A percentile compares a stretch with the other conserved stretches of the same genome.
phyloP scores from a whole-genome alignment of 2,113 vertebrate genomes.

The Phalacrocorax carbo region DNA sequence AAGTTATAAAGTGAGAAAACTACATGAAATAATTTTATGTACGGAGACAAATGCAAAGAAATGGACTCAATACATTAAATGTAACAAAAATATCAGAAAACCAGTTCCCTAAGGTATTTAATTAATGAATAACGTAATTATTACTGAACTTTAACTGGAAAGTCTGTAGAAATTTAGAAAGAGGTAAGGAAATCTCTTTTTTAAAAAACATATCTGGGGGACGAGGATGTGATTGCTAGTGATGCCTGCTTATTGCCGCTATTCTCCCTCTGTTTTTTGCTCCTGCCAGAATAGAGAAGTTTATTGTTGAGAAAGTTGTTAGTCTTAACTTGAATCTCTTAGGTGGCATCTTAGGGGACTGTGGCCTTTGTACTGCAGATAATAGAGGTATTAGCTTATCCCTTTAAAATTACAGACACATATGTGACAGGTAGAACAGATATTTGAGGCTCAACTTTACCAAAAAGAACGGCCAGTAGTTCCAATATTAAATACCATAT shows the following conservation, averaged over 20 bases:
- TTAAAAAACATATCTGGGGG: background rate
- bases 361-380: background rate
- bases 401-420: background rate
- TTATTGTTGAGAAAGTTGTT: slow-evolving; percentile 45
- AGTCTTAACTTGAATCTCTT: slow-evolving; percentile 34
- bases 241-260: background rate
- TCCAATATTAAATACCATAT: background rate
- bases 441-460: background rate
- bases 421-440: background rate
- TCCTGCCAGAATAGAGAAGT: slow-evolving; percentile 47
- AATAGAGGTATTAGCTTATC: background rate
- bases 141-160: slow-evolving; percentile 60
- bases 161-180: slow-evolving; percentile 31
- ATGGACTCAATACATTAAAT: slow-evolving; percentile 34
- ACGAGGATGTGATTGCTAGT: slow-evolving; percentile 30
- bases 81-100: slow-evolving; percentile 27
- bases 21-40: slow-evolving; percentile 44
- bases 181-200: background rate
- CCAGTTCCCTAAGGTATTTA: slow-evolving; percentile 43
- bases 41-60: slow-evolving; percentile 9
- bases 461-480: background rate
- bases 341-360: background rate
- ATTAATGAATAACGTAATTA: slow-evolving; percentile 66
- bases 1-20: slow-evolving; percentile 24
- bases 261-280: background rate